These are phyloP conservation scores for Salvator merianae DNA, from an alignment of 2,113 vertebrate species.

Conservation along the genomic window DNA sequence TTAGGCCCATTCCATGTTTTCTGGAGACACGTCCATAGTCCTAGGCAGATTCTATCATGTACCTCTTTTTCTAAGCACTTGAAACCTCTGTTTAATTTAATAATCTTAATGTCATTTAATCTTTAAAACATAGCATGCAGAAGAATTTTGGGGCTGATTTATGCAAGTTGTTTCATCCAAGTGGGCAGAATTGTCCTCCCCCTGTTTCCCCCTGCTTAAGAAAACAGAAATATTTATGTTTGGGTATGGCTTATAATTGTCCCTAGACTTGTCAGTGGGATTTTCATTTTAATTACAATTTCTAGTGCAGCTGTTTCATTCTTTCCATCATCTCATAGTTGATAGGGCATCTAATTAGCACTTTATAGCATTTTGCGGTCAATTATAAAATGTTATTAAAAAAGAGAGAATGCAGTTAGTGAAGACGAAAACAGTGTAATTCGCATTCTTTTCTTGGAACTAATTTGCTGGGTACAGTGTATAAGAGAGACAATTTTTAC, in stretches of 20 bases:
- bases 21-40: no score
- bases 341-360: slow-evolving; percentile 64
- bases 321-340: slow-evolving; percentile 49
- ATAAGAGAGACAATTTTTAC: slow-evolving; percentile 41
- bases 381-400: slow-evolving; percentile 61
- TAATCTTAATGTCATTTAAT: neutral
- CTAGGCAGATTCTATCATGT: neutral
- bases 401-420: slow-evolving; percentile 34
- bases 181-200: slow-evolving; percentile 76
- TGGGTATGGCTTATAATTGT: slow-evolving; percentile 79
- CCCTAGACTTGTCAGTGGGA: slow-evolving; percentile 50
- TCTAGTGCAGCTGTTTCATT: slow-evolving; percentile 43
- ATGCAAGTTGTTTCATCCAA: slow-evolving; percentile 74
- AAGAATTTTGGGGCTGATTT: slow-evolving; percentile 72
- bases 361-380: slow-evolving; percentile 59
- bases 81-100: neutral
- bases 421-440: slow-evolving; percentile 21
- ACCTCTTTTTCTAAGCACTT: neutral
- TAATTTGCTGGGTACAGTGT: slow-evolving; percentile 39
- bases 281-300: slow-evolving; percentile 59
- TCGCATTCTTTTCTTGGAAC: slow-evolving; percentile 41
- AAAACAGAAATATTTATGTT: slow-evolving; percentile 77
- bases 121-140: neutral
- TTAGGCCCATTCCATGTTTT: no score
- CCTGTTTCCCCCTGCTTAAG: slow-evolving; percentile 68